Percentiles rank a stretch among this genome's conserved stretches.
phyloP scores from a whole-genome alignment of 2,113 vertebrate species.

The Sturnus vulgaris region DNA sequence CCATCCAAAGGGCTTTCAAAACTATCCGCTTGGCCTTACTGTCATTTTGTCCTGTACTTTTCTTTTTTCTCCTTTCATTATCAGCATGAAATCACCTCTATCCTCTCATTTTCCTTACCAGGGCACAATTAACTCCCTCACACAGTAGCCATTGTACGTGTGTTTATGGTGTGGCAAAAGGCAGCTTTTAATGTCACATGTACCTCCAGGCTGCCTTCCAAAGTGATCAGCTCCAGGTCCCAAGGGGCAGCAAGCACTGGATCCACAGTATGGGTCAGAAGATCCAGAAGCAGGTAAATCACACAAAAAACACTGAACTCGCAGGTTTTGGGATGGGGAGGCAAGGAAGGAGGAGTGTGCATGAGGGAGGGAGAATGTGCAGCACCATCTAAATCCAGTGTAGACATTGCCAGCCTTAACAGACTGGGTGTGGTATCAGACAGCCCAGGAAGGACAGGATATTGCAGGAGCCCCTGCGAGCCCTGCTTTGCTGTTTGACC shows the following conservation, averaged over 20 bases:
- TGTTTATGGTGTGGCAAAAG: background rate
- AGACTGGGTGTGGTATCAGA: background rate
- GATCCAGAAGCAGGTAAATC: background rate
- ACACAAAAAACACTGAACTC: background rate
- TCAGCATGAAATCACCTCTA: background rate
- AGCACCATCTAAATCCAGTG: background rate
- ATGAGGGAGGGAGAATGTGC: background rate
- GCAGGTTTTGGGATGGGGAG: fast-evolving
- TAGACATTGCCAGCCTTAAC: fast-evolving
- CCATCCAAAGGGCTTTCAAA: background rate
- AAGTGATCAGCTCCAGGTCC: background rate
- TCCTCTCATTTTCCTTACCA: background rate
- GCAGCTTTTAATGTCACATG: background rate
- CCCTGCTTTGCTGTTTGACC: background rate
- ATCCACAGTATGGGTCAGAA: background rate
- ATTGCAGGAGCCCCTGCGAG: fast-evolving
- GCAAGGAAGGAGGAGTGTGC: fast-evolving
- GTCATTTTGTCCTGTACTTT: background rate
- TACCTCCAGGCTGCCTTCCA: fast-evolving
- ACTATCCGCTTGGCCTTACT: background rate
- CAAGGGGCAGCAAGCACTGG: background rate
- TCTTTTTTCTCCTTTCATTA: background rate
- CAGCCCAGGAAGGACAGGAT: background rate
- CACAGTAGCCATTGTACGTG: background rate
- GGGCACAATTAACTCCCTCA: background rate